Evolutionary conservation across 2,888 invertebrate species (phyloP).

Genomic region (Agrilus biguttatus): DNA sequence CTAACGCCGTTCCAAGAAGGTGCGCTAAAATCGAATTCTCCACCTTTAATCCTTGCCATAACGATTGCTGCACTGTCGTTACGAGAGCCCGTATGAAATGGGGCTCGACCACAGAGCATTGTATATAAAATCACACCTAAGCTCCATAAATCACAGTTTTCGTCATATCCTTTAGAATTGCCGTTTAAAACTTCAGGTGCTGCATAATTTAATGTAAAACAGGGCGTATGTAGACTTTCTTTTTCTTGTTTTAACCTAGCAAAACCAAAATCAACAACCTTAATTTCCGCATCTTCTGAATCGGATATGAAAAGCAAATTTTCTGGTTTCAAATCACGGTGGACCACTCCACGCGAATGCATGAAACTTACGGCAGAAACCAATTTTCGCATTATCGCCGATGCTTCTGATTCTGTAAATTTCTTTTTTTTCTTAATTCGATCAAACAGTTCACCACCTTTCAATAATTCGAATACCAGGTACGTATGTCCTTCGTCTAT

Average conservation of each 20-base stretch:
- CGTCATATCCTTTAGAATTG: constrained; percentile 60
- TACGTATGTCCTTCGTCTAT: constrained; percentile 77
- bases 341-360: constrained; percentile 74
- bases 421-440: constrained; percentile 48
- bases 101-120: constrained; percentile 70
- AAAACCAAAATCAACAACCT: constrained; percentile 94
- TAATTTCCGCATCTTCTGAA: constrained; percentile 47
- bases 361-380: constrained; percentile 73
- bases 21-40: constrained; percentile 61
- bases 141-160: constrained; percentile 92
- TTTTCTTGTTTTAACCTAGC: constrained; percentile 58
- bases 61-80: constrained; percentile 61
- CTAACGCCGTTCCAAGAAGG: constrained; percentile 61
- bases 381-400: constrained; percentile 66
- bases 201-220: constrained; percentile 89
- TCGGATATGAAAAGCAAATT: constrained; percentile 53
- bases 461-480: constrained; percentile 73
- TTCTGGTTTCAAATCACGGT: constrained; percentile 91
- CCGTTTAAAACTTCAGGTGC: constrained; percentile 81
- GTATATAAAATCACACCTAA: constrained; percentile 74
- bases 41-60: constrained; percentile 66
- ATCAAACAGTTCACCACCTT: constrained; percentile 68
- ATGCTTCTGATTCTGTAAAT: constrained; percentile 66
- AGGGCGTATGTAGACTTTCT: constrained; percentile 62
- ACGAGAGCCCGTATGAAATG: constrained; percentile 59